These are phyloP conservation scores for Camarhynchus parvulus DNA, from an alignment of 2,113 vertebrate genomes.

Conservation along the genomic window DNA sequence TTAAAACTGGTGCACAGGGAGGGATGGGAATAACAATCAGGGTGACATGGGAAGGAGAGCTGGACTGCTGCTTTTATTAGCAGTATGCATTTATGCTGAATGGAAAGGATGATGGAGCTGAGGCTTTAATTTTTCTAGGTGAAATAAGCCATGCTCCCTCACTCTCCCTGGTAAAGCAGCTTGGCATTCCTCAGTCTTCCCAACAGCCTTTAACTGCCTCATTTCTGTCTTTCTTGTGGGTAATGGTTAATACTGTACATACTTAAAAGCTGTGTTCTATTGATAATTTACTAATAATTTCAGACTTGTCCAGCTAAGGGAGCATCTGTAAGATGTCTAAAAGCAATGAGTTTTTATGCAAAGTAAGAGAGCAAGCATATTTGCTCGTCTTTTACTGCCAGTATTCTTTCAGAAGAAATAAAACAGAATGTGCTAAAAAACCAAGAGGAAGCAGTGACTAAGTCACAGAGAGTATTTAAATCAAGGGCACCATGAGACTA, in stretches of 20 bases:
- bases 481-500: slow-evolving; percentile 23
- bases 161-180: not conserved
- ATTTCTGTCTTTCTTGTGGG: slow-evolving; percentile 27
- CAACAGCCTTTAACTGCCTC: not conserved
- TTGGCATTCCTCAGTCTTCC: not conserved
- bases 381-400: slow-evolving; percentile 38
- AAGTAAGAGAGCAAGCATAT: slow-evolving; percentile 21
- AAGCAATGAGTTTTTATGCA: slow-evolving; percentile 23
- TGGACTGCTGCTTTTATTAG: not conserved
- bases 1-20: not conserved
- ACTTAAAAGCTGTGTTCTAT: slow-evolving; percentile 2
- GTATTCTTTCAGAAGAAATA: slow-evolving; percentile 51
- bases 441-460: slow-evolving; percentile 27
- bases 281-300: slow-evolving; percentile 55
- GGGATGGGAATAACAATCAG: not conserved
- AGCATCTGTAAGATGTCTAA: slow-evolving; percentile 49
- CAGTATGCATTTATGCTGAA: not conserved
- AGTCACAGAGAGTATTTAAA: slow-evolving; percentile 45
- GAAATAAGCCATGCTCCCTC: not conserved
- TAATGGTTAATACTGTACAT: slow-evolving; percentile 19
- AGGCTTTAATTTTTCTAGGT: not conserved
- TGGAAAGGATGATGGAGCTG: not conserved
- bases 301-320: slow-evolving; percentile 23
- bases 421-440: slow-evolving; percentile 32
- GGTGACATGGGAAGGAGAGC: not conserved